phyloP scores from a whole-genome alignment of 2,888 invertebrate genomes.

The Drosophila gaucha region DNA sequence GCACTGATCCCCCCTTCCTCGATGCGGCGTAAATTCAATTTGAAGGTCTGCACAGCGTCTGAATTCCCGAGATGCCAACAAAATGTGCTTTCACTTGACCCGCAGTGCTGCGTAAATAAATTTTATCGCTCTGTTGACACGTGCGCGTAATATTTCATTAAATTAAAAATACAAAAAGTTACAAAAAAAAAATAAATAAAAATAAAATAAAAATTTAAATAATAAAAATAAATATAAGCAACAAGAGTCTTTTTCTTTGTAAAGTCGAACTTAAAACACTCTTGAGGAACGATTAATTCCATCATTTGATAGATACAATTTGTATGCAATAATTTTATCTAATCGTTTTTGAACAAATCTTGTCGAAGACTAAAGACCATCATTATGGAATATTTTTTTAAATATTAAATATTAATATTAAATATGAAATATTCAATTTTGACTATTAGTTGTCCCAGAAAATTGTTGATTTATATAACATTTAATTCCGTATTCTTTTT shows the following conservation, averaged over 20 bases:
- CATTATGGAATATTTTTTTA: too few species aligned
- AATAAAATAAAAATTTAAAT: constrained; percentile 16
- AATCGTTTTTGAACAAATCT: too few species aligned
- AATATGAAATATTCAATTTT: too few species aligned
- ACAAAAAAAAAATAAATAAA: background rate
- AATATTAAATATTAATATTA: too few species aligned
- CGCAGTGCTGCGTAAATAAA: constrained; percentile 82
- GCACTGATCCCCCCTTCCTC: constrained; percentile 28
- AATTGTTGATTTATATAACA: too few species aligned
- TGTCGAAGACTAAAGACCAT: too few species aligned
- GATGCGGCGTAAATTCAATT: constrained; percentile 73
- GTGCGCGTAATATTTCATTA: constrained; percentile 80
- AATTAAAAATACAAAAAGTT: constrained; percentile 46
- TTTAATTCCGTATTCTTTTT: too few species aligned
- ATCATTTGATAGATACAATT: background rate
- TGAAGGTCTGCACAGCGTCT: constrained; percentile 65
- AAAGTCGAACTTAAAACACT: constrained; percentile 6
- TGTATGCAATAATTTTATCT: background rate
- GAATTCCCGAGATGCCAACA: constrained; percentile 63
- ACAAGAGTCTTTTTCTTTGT: constrained; percentile 1
- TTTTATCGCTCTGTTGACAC: constrained; percentile 79
- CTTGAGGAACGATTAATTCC: background rate
- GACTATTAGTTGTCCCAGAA: too few species aligned
- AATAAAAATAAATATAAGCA: constrained; percentile 22
- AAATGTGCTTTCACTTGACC: constrained; percentile 84